Evolutionary conservation across 2,888 invertebrate genomes (phyloP), one percentile per base, ranked within the genome.

Genomic region (Limenitis camilla): DNA sequence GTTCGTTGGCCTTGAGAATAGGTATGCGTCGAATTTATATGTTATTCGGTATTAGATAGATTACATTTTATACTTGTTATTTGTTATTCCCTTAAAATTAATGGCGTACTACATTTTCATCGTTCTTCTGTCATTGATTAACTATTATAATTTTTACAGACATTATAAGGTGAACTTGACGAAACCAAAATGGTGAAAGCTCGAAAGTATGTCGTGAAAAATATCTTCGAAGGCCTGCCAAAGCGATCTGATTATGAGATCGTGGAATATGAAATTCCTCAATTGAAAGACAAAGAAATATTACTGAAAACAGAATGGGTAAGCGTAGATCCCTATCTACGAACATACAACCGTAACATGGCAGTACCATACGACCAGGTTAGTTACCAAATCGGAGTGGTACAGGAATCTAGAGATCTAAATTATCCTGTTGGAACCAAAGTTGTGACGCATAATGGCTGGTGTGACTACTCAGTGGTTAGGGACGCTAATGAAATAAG

Each of bases 361-460:
- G 43, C 50, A 0, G 11, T 60, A 0, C 72, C 70, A 0, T 70
- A 69, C 52, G 69, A 71, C 43, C 70, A 70, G 27, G 70, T 65
- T 38, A 58, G 67, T 0, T 64, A 56, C 28, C 68, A 70, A 66
- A 70, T 77, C 3, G 78, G 66, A 28, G 41, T 63, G 63, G 90
- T 93, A 4, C 69, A 90, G 50, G 89, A 91, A 58, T 91, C 91
- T 35, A 90, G 89, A 63, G 83, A 91, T 70, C 61, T 81, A 0
- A 73, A 89, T 3, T 93, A 78, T 69, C 91, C 92, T 7, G 88
- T 90, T 7, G 92, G 91, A 2, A 83, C 83, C 46, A 76, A 85
- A 66, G 84, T 93, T 1, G 79, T 91, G 0, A 89, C 89, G 1
- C 76, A 89, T 62, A 82, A 89, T 56, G 93, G 93, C n/a, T 94